Conservation (phyloP, 2,888 invertebrate genomes). For the Megamerina dolium region DNA sequence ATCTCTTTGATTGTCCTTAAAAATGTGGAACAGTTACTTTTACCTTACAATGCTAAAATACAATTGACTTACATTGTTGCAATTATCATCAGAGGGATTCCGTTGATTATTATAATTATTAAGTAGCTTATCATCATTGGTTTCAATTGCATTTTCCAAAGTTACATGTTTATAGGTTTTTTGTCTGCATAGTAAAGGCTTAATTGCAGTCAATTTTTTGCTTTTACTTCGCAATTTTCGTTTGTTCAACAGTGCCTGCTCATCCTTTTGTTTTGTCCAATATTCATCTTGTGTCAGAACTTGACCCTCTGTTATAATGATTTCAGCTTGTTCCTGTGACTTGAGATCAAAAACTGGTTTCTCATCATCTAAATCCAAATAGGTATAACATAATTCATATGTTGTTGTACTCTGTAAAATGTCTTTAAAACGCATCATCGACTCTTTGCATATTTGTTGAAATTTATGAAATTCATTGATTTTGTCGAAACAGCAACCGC, state of each 20-base stretch:
- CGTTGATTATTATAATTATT: no score
- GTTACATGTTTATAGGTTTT: no score
- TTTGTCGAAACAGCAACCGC: constrained; percentile 19
- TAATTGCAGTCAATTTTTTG: background rate
- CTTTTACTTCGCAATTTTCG: no score
- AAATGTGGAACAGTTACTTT: background rate
- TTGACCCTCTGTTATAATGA: constrained; percentile 6
- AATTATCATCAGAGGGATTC: no score
- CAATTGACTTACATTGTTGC: no score
- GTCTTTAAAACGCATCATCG: constrained; percentile 15
- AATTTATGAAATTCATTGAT: constrained; percentile 22
- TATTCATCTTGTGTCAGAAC: background rate
- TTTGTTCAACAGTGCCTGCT: background rate
- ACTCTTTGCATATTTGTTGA: constrained; percentile 22
- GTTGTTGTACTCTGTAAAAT: no score
- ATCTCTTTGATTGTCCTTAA: background rate
- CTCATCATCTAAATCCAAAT: constrained; percentile 9
- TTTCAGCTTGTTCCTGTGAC: constrained; percentile 2
- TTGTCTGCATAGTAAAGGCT: no score
- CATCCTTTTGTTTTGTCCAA: background rate
- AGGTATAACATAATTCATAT: no score
- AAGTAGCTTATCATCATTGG: no score
- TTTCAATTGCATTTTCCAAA: no score
- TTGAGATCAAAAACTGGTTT: constrained; percentile 11
- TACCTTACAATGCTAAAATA: background rate